Evolutionary conservation across 2,113 vertebrate genomes (phyloP).

Genomic region (Excalfactoria chinensis): DNA sequence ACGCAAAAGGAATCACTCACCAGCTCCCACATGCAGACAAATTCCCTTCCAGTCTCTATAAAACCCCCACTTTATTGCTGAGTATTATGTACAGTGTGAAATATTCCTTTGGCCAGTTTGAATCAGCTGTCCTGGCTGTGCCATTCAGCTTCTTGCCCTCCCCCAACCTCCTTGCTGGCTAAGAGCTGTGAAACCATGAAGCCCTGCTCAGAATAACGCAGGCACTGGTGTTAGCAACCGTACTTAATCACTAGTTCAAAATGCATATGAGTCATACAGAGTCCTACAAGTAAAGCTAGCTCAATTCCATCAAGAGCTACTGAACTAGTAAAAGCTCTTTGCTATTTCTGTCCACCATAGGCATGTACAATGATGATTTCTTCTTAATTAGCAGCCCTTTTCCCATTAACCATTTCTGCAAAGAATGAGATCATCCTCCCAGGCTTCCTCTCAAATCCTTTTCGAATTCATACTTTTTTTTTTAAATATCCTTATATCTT

Average conservation of each 20-base stretch:
- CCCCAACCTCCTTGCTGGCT: not conserved
- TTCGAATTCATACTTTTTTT: not conserved
- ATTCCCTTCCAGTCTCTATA: not conserved
- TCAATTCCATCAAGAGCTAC: not conserved
- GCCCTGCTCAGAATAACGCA: not conserved
- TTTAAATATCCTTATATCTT: not conserved
- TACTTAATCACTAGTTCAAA: not conserved
- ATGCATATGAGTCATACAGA: rapidly evolving
- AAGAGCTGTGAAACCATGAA: not conserved
- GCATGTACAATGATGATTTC: not conserved
- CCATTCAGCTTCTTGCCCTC: not conserved
- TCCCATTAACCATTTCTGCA: not conserved
- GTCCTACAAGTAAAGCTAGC: not conserved
- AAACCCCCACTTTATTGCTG: rapidly evolving
- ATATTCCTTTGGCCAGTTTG: not conserved
- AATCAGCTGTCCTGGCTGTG: not conserved
- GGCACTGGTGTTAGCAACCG: not conserved
- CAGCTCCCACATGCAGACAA: not conserved
- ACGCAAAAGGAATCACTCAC: not conserved
- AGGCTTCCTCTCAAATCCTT: not conserved
- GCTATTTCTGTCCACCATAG: not conserved
- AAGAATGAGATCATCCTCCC: no score
- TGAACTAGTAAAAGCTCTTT: not conserved
- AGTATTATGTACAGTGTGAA: not conserved
- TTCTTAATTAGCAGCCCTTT: not conserved